phyloP scores from a whole-genome alignment of 2,888 invertebrate genomes.

The Eumacrocentrus americanus region DNA sequence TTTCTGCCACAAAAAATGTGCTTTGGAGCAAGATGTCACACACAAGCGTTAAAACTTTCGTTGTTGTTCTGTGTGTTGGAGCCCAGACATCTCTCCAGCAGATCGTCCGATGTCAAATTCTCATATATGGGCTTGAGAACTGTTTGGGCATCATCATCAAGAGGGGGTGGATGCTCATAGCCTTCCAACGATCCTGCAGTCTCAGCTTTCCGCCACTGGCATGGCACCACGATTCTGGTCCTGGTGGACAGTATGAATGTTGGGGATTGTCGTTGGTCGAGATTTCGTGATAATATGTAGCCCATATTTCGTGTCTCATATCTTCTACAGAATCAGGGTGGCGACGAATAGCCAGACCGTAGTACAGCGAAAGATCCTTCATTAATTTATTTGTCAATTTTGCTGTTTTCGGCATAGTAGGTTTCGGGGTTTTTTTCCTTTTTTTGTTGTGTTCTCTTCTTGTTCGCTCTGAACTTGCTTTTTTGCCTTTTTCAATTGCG shows the following conservation, averaged over 20 bases:
- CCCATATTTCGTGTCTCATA: slow-evolving; percentile 16
- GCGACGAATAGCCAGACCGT: slow-evolving; percentile 18
- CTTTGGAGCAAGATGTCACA: no score
- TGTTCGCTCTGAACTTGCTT: no score
- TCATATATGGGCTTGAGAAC: slow-evolving; percentile 10
- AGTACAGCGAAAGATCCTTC: slow-evolving; percentile 23
- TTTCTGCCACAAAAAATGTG: no score
- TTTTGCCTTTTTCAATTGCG: no score
- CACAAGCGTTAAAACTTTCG: no score
- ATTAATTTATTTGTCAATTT: no score
- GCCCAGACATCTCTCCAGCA: slow-evolving; percentile 15
- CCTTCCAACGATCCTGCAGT: background rate
- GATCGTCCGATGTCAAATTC: background rate
- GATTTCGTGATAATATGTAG: slow-evolving; percentile 4
- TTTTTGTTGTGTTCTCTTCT: no score
- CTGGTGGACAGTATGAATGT: slow-evolving; percentile 14
- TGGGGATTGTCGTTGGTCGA: slow-evolving; percentile 15
- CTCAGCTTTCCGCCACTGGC: slow-evolving; percentile 8
- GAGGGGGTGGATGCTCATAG: background rate
- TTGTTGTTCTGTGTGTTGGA: slow-evolving; percentile 16
- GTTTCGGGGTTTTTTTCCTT: no score
- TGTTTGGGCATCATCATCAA: background rate
- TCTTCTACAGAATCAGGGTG: slow-evolving; percentile 16
- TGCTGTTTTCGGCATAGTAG: no score
- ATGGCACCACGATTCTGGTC: slow-evolving; percentile 8